These are phyloP conservation scores for Hiodon alosoides DNA, from an alignment of 2,113 vertebrate genomes.

Conservation along the genomic window DNA sequence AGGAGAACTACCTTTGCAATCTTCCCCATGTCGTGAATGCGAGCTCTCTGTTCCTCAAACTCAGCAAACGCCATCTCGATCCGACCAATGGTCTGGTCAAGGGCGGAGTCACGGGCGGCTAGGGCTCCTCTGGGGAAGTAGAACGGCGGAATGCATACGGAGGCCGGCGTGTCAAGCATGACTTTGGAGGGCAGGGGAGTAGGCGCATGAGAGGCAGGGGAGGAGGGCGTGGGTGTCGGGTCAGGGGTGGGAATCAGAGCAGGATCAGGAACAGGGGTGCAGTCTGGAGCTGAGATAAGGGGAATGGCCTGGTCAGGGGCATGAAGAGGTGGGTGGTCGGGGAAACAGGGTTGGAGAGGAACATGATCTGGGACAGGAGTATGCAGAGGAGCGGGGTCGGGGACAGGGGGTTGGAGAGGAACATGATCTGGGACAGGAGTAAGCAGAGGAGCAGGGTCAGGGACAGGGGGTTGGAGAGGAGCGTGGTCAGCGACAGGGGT, in stretches of 20 bases:
- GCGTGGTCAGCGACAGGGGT: too few species aligned
- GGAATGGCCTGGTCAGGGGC: too few species aligned
- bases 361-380: too few species aligned
- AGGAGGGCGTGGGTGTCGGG: not conserved
- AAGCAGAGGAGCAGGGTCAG: too few species aligned
- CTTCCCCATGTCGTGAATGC: conserved; percentile 89
- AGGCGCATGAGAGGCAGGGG: not conserved
- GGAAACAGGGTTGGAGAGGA: too few species aligned
- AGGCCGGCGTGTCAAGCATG: conserved; percentile 12
- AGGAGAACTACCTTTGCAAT: conserved; percentile 79
- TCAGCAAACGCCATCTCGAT: conserved; percentile 77
- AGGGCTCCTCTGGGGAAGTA: conserved; percentile 93
- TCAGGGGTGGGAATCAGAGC: not conserved
- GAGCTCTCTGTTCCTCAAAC: conserved; percentile 86
- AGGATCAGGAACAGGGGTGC: not conserved
- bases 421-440: too few species aligned
- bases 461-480: too few species aligned
- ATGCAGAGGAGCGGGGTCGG: too few species aligned
- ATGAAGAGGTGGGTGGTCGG: too few species aligned
- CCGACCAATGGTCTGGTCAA: conserved; percentile 75
- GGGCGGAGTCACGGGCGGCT: conserved; percentile 58
- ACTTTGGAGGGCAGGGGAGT: not conserved
- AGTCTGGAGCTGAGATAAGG: not conserved
- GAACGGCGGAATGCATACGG: conserved; percentile 97
- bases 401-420: too few species aligned